Conservation (phyloP, 2,888 invertebrate species). For the Caradrina clavipalpis region DNA sequence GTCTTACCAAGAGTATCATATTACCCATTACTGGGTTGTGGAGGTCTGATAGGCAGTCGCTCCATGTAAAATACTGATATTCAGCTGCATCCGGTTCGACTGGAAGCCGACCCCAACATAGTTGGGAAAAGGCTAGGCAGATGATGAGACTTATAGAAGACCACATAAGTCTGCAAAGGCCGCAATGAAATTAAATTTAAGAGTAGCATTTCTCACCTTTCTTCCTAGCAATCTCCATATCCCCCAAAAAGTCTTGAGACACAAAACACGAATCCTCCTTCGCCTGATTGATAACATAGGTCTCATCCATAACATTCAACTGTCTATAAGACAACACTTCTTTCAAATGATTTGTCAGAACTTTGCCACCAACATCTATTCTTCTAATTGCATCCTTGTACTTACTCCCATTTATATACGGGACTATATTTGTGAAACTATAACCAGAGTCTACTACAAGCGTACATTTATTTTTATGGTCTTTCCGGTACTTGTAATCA, state of each 20-base stretch:
- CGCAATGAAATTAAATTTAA: too few relatives aligned
- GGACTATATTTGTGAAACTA: conserved; percentile 98
- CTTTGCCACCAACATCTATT: conserved; percentile 99
- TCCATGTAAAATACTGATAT: too few relatives aligned
- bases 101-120: too few relatives aligned
- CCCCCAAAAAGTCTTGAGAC: conserved; percentile 95
- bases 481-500: conserved; percentile 92
- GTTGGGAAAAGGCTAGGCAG: too few relatives aligned
- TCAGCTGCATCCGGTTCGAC: too few relatives aligned
- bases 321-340: conserved; percentile 99
- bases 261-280: conserved; percentile 99
- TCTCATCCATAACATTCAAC: conserved; percentile 99
- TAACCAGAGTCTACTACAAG: conserved; percentile 98
- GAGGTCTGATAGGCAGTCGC: too few relatives aligned
- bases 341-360: conserved; percentile 99
- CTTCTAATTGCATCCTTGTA: conserved; percentile 93
- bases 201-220: conserved; percentile 73
- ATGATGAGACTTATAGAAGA: too few relatives aligned
- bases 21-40: too few relatives aligned
- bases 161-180: too few relatives aligned
- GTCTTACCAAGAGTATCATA: too few relatives aligned
- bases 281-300: conserved; percentile 99
- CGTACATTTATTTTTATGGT: conserved; percentile 92
- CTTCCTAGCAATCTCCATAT: conserved; percentile 93
- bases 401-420: conserved; percentile 95